Base-by-base conservation (phyloP, 2,888 invertebrate genomes). In the Pelosia muscerda region DNA sequence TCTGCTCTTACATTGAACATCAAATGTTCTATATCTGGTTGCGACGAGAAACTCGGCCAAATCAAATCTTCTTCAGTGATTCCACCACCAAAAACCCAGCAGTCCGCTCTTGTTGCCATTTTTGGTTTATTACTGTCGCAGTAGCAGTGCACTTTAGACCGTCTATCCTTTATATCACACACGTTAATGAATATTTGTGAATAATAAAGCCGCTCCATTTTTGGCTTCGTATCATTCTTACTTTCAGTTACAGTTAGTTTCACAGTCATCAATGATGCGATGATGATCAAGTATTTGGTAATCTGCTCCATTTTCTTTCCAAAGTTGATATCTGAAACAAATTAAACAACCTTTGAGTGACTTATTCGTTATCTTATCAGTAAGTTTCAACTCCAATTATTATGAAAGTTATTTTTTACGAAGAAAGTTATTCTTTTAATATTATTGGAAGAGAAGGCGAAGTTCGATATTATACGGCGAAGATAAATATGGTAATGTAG, bases 11-110 rank as follows among this genome's bases (percentile, higher is more conserved):
- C 96, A 79, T 96, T 96, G 82, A 98, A 96, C 84, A 96, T 96
- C 55, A 97, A 92, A 82, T 96, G 96, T 74, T 96, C 95, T 79
- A 97, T 88, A 80, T 96, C 96, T 9, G 96, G 95, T 88, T 97
- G 97, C 15, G 97, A 96, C 49, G 95, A 95, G 89, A 97, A 97
- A 78, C 96, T 95, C 6, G 95, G 95, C 97, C 98, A 98, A 68
- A 97, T 95, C 4, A 96, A 95, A 81, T 97, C 96, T 71, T 97
- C 96, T 78, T 95, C 95, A 1, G 96, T 95, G 74, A 97, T 95
- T 15, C 93, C 93, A 6, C 93, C 95, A 25, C 91, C 88, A 86
- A 97, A 97, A 22, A 98, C 95, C 96, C 97, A 96, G 83, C 98
- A 98, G 81, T 97, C 97, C 2, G 97, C 97, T 77, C 96, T 96